Conservation (phyloP, 2,888 invertebrate species). For the Dasysyrphus albostriatus region DNA sequence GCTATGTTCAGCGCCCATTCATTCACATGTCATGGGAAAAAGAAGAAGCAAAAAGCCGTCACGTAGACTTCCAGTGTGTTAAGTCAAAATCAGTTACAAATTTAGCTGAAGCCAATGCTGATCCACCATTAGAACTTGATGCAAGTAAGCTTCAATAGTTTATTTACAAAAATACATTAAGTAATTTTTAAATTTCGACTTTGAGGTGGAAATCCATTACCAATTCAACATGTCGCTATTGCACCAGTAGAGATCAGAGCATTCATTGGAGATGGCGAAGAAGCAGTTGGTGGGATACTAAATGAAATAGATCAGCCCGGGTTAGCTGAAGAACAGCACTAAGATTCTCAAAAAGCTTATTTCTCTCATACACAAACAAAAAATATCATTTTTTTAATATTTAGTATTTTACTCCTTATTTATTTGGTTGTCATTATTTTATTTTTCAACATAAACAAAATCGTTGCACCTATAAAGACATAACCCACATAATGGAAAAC, state of each 20-base stretch:
- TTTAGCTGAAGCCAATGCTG: slow-evolving; percentile 96
- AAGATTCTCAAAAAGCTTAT: slow-evolving; percentile 37
- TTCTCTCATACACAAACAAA: slow-evolving; percentile 49
- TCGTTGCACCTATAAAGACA: slow-evolving; percentile 60
- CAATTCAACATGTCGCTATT: slow-evolving; percentile 78
- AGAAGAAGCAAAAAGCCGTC: slow-evolving; percentile 99
- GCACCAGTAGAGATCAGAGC: slow-evolving; percentile 52
- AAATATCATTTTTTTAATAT: slow-evolving; percentile 54
- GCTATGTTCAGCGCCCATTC: slow-evolving; percentile 99
- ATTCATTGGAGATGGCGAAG: slow-evolving; percentile 70
- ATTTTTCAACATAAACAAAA: slow-evolving; percentile 65
- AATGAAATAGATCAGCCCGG: slow-evolving; percentile 77
- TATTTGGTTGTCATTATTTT: slow-evolving; percentile 50
- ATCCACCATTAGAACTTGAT: slow-evolving; percentile 87
- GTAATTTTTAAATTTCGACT: slow-evolving; percentile 11
- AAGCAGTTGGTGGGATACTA: slow-evolving; percentile 77
- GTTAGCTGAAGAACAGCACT: slow-evolving; percentile 71
- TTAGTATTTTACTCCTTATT: slow-evolving; percentile 68
- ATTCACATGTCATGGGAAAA: slow-evolving; percentile 98
- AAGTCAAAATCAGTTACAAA: slow-evolving; percentile 99
- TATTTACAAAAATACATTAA: background rate
- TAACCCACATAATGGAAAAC: slow-evolving; percentile 53
- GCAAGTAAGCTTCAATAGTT: slow-evolving; percentile 79
- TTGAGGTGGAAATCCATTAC: slow-evolving; percentile 83
- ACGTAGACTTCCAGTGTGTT: slow-evolving; percentile 99